Base-by-base conservation (phyloP, 2,888 invertebrate species). In the Automeris io region DNA sequence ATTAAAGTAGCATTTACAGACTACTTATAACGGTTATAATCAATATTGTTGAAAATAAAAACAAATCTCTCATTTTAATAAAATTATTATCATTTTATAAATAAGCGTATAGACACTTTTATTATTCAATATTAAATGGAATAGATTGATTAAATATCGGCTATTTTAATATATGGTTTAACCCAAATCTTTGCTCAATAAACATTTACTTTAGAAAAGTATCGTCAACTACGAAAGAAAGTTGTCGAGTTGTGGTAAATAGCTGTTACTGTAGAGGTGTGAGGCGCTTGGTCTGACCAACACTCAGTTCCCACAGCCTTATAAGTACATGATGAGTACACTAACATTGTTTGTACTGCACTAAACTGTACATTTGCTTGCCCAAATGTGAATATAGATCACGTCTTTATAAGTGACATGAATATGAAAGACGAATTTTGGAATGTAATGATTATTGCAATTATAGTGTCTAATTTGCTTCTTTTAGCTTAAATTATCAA, bases 291-390 rank as follows among this genome's bases (percentile, higher is more conserved):
- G 16, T n/a, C 7, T 3, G 18, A 23, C 22, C 6, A 18, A 23
- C 8, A 9, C n/a, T 23, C 22, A 12, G 18, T 37, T 37, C 37
- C 37, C 37, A 37, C 23, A 31, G 37, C 21, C 22, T 9, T 32
- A 37, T 31, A 37, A 31, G 31, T 32, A 37, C 31, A 37, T 32
- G 12, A 32, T 18, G 32, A 37, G 31, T 37, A n/a, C 22, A 18
- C 37, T 32, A 23, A 12, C 12, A 16, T 31, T 37, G 18, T 24
- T 31, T 32, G 37, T 32, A n/a, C 3, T 29, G 16, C 29, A 29
- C 29, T 29, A 16, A 29, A 29, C 16, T n/a, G 29, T 29, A 16
- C 16, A 16, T 29, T 29, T 29, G 16, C 29, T 16, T 29, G 29
- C 29, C 29, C 16, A 29, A 29, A 29, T 29, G 16, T 29, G 29